Base-by-base conservation (phyloP, 2,888 invertebrate genomes). In the Megaustenia siamemsis region DNA sequence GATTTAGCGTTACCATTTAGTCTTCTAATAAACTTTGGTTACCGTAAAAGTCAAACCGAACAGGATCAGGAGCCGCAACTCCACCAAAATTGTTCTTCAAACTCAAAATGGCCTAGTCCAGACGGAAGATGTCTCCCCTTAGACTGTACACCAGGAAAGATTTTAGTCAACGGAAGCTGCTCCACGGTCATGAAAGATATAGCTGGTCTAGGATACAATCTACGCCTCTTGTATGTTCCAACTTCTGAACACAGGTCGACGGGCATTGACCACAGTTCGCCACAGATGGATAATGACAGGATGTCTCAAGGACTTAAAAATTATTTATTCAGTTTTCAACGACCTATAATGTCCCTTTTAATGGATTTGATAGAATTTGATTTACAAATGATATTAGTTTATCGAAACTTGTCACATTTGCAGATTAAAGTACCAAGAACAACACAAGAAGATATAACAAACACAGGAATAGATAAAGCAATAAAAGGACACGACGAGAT, bases 111-210 rank as follows among this genome's bases (percentile, higher is more conserved):
- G 45, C 24, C 49, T 24, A 63, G 63, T 21, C 63, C 63, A n/a
- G 63, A 63, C 18, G 63, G 43, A 56, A 18, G 43, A 24, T 68
- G 68, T 35, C 68, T 80, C 49, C 80, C 80, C 28, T 43, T 80
- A 40, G 63, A 49, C 15, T 80, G 80, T 45, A 49, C 32, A 4
- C 68, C 80, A 21, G 80, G 80, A 49, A 80, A 80, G 24, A 40
- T 32, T 6, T 68, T 68, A 12, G 28, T 45, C 24, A 32, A 68
- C 28, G 45, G 68, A 12, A 68, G 4, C 18, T 80, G 80, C 28
- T 24, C 21, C 68, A 68, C 80, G 6, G 49, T 24, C 35, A 18
- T 80, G 49, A 28, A 68, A 12, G 35, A n/a, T 10, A 69, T 69
- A 18, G 12, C 63, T 24, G 80, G 69, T 8, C 69, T 80, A 6